A percentile compares a stretch with the other conserved stretches of the same genome.
Evolutionary conservation across 2,113 vertebrate species (phyloP).

Genomic region (Ptilonorhynchus violaceus): DNA sequence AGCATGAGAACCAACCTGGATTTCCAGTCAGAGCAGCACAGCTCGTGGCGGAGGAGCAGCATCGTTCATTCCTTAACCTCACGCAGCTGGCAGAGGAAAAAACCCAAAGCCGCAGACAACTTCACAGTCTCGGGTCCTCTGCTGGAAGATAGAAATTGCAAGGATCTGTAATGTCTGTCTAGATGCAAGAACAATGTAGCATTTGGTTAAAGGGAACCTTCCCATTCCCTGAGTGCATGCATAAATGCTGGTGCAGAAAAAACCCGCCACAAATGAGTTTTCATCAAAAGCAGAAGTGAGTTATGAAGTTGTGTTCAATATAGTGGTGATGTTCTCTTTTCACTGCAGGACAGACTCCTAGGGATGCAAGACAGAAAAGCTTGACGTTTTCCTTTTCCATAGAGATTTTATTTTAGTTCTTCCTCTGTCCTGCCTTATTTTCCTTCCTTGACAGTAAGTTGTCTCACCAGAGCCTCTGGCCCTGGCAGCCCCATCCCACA

Average conservation of each 20-base stretch:
- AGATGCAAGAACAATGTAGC: not conserved
- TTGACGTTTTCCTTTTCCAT: not conserved
- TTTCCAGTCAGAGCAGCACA: not conserved
- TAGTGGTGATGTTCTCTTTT: not conserved
- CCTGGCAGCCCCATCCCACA: not conserved
- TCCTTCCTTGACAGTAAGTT: not conserved
- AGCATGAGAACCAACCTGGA: not conserved
- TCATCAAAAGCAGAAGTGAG: not conserved
- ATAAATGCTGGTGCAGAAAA: not conserved
- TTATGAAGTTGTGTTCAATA: not conserved
- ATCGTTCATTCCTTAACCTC: not conserved
- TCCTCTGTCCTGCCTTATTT: not conserved
- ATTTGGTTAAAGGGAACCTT: not conserved
- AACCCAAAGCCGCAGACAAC: not conserved
- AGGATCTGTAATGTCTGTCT: not conserved
- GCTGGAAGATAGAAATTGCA: not conserved
- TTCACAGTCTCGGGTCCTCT: not conserved
- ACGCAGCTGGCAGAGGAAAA: rapidly evolving
- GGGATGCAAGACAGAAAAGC: not conserved
- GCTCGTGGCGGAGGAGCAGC: rapidly evolving
- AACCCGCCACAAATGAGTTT: rapidly evolving
- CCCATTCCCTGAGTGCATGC: not conserved
- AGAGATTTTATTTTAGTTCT: not conserved
- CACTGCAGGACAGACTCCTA: not conserved
- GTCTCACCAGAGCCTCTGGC: not conserved